A percentile compares a stretch with the other conserved stretches of the same genome.
Evolutionary conservation across 2,113 vertebrate species (phyloP).

Genomic region (Tragulus kanchil): DNA sequence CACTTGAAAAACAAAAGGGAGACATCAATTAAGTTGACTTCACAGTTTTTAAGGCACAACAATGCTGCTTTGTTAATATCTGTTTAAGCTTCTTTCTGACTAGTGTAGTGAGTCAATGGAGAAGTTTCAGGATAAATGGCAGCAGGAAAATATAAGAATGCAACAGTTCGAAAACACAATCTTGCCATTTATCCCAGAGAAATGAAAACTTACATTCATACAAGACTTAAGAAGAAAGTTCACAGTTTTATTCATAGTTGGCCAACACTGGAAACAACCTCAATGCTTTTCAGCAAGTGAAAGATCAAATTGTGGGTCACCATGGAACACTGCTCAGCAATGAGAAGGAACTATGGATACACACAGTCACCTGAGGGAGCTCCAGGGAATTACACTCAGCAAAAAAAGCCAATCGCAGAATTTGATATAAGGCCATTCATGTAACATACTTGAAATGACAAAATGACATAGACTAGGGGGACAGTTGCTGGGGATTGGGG

Average conservation of each 20-base stretch:
- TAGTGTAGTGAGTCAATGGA: neutral
- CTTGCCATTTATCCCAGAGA: neutral
- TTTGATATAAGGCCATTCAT: neutral
- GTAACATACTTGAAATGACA: neutral
- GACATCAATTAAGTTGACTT: neutral
- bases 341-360: neutral
- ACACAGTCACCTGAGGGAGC: neutral
- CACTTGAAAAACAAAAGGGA: slow-evolving; percentile 88
- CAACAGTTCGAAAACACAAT: neutral
- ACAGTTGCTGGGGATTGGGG: neutral
- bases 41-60: neutral
- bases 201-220: neutral
- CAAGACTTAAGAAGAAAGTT: neutral
- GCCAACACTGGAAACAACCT: neutral
- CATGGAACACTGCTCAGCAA: neutral
- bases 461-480: neutral
- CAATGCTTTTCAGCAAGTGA: neutral
- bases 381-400: neutral
- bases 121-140: neutral
- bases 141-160: neutral
- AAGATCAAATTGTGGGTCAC: neutral
- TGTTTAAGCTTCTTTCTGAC: neutral
- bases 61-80: neutral
- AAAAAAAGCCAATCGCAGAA: neutral
- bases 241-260: neutral